A percentile compares a stretch with the other conserved stretches of the same genome.
These are phyloP conservation scores for Hippoglossus stenolepis DNA, from an alignment of 2,113 vertebrate species.

Conservation along the genomic window DNA sequence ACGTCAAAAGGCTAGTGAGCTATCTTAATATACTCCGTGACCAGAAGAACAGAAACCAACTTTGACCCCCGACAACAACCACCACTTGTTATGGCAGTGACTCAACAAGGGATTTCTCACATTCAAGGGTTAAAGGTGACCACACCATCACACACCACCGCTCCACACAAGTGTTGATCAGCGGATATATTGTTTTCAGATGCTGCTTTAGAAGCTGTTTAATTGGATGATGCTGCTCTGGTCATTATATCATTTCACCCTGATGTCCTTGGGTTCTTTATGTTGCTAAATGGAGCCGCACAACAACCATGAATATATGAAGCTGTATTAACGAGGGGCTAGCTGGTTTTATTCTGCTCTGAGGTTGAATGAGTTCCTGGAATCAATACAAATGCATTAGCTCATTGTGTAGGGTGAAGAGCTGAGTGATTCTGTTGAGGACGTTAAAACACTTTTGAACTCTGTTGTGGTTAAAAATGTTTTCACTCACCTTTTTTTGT, in stretches of 20 bases:
- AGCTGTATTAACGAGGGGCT: not conserved
- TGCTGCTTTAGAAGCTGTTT: no score
- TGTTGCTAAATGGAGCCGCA: not conserved
- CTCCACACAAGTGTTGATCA: no score
- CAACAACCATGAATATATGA: constrained; percentile 1
- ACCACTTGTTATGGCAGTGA: not conserved
- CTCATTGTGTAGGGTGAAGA: not conserved
- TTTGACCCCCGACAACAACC: not conserved
- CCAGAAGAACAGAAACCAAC: not conserved
- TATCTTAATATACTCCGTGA: not conserved
- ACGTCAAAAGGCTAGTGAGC: not conserved
- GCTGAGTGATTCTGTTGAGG: not conserved
- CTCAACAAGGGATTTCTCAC: not conserved
- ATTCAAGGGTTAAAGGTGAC: not conserved
- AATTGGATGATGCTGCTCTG: no score
- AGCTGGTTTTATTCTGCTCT: not conserved
- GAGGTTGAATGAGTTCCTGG: constrained; percentile 2
- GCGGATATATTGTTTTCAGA: not conserved
- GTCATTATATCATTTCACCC: no score
- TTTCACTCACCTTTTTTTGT: constrained; percentile 19
- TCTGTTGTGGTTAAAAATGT: constrained; percentile 11
- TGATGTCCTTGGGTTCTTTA: no score
- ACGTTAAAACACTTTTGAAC: constrained; percentile 13
- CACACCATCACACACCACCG: not conserved
- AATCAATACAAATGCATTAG: not conserved